Evolutionary conservation across 2,888 invertebrate species (phyloP), one percentile per base, ranked within the genome.

Genomic region (Autographa pulchrina): DNA sequence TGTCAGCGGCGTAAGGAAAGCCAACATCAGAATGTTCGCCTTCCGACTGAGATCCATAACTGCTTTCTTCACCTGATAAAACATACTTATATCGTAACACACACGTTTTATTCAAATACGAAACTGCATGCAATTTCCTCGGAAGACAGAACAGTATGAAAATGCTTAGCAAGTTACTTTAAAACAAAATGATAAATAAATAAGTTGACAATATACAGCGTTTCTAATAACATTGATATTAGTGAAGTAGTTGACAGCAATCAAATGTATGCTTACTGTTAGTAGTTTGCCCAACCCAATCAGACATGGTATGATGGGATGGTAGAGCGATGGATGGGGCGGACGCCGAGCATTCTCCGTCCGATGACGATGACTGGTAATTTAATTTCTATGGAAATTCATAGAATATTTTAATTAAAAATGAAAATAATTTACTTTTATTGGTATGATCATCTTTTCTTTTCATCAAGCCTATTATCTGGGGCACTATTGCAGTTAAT

Each of bases 231-330:
- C 41, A 58, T 32, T 14, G 13, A 58, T 54, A 67, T 72, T 70
- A 73, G 65, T 70, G 58, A 60, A 70, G 70, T 59, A 67, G 56
- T 69, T 43, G 58, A 71, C 68, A 65, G 66, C 75, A 74, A 81
- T 82, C 76, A 80, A 83, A 85, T 82, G 74, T 78, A 86, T 89
- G 88, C 92, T 95, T 96, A 96, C 98, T 98, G 92, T 98, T 98
- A 85, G 98, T 98, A 60, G 98, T 98, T 77, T 98, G 97, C 73
- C 98, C 98, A 93, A 98, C 97, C 98, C 98, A 98, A 93, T 98
- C 98, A 60, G 98, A 97, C 86, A 98, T 95, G 88, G 94, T 96
- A 88, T 96, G 96, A 87, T 96, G 96, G 82, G 96, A 96, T 74
- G 96, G 96, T 80, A 96, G 93, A 69, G 95, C 96, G 85, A 96